Percentiles rank a stretch among this genome's conserved stretches.
Evolutionary conservation across 64 coral and sea anemone species (phyloP).

Genomic region (Montipora cactus): DNA sequence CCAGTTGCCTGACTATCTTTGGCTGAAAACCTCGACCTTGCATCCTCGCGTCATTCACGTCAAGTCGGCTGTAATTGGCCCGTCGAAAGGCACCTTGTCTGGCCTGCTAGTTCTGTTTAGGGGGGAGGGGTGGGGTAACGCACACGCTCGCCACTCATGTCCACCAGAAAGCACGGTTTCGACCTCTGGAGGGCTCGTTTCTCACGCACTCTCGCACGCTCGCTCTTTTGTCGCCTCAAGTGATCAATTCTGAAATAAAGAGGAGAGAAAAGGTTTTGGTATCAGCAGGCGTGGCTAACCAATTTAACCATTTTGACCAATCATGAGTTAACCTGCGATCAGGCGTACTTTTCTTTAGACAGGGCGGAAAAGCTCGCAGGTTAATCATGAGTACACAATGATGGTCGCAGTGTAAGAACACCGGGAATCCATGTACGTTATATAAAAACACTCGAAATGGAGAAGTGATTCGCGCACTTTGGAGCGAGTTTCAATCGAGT

Average conservation of each 20-base stretch:
- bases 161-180: not conserved
- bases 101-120: not conserved
- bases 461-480: no score
- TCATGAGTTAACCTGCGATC: no score
- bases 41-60: not conserved
- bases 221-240: slow-evolving; percentile 48
- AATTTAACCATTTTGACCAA: no score
- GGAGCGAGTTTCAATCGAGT: no score
- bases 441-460: no score
- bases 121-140: slow-evolving; percentile 48
- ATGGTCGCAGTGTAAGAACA: no score
- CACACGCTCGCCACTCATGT: slow-evolving; percentile 36
- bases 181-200: not conserved
- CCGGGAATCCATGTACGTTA: no score
- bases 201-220: slow-evolving; percentile 77
- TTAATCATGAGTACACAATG: no score
- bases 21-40: not conserved
- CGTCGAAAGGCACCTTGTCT: slow-evolving; percentile 18
- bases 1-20: not conserved
- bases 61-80: slow-evolving; percentile 15
- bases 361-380: no score
- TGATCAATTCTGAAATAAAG: slow-evolving; percentile 39
- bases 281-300: not conserved
- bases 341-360: no score
- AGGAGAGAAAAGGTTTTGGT: not conserved